Evolutionary conservation across 2,888 invertebrate genomes (phyloP).

Genomic region (Papilio elwesi): DNA sequence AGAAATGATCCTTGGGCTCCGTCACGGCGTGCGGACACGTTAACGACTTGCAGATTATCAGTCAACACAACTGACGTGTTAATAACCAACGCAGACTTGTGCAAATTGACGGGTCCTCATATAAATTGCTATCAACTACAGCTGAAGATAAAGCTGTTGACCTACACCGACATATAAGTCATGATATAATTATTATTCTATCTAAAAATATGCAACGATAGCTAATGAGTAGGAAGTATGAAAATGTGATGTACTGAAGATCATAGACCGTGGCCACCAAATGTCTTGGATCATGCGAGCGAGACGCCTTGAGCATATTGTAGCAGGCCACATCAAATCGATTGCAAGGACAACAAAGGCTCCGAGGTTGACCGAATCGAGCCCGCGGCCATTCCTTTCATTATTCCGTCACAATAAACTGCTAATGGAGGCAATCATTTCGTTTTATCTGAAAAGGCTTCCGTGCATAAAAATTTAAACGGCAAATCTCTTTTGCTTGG

Average conservation of each 20-base stretch:
- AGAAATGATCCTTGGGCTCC: constrained; percentile 25
- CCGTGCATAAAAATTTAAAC: constrained; percentile 5
- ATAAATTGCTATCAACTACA: neutral
- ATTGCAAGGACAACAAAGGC: constrained; percentile 1
- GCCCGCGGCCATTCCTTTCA: neutral
- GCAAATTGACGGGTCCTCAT: neutral
- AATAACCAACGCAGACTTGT: constrained; percentile 30
- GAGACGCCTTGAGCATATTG: neutral
- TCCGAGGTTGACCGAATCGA: constrained; percentile 6
- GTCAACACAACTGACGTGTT: constrained; percentile 34
- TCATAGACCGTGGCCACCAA: neutral
- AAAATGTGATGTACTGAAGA: too few relatives aligned
- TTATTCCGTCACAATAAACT: constrained; percentile 3
- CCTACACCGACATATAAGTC: too few relatives aligned
- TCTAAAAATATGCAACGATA: neutral
- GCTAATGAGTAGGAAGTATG: too few relatives aligned
- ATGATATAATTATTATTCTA: too few relatives aligned
- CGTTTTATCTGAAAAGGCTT: constrained; percentile 12
- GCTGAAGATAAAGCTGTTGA: neutral
- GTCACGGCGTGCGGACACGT: constrained; percentile 29
- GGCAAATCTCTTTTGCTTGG: neutral
- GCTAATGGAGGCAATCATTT: constrained; percentile 21
- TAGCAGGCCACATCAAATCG: constrained; percentile 2
- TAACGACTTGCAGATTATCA: constrained; percentile 36
- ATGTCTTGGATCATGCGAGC: neutral